Conservation (phyloP, 2,797 vertebrate species). For the Betta splendens region DNA sequence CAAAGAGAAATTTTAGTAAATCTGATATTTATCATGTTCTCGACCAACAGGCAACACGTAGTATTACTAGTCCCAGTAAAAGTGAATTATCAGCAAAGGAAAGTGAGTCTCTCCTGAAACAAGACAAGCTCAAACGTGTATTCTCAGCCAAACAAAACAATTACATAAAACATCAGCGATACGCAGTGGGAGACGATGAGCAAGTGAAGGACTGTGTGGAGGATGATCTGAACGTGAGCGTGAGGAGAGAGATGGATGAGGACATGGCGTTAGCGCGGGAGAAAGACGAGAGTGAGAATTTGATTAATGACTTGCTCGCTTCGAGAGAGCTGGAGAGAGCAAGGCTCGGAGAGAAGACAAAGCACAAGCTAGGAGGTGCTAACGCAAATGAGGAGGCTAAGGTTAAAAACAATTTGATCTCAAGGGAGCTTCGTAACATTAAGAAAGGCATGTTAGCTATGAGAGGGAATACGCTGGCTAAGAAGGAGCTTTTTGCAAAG, state of each 20-base stretch:
- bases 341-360: slow-evolving; percentile 43
- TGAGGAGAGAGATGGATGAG: slow-evolving; percentile 11
- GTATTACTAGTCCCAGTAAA: slow-evolving; percentile 30
- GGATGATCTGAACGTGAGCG: slow-evolving; percentile 38
- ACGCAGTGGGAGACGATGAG: slow-evolving; percentile 49
- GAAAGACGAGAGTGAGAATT: slow-evolving; percentile 58
- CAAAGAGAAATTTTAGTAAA: slow-evolving; percentile 62
- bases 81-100: slow-evolving; percentile 39
- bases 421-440: slow-evolving; percentile 68
- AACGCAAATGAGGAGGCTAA: slow-evolving; percentile 59
- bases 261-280: slow-evolving; percentile 27
- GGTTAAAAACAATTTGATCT: slow-evolving; percentile 72
- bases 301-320: slow-evolving; percentile 69
- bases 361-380: slow-evolving; percentile 38
- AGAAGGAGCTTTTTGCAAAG: slow-evolving; percentile 70
- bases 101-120: slow-evolving; percentile 47
- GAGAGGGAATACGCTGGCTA: slow-evolving; percentile 76
- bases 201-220: slow-evolving; percentile 38
- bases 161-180: slow-evolving; percentile 82
- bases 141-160: slow-evolving; percentile 82
- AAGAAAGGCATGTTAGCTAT: slow-evolving; percentile 75
- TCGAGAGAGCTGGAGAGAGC: slow-evolving; percentile 68
- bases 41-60: slow-evolving; percentile 41
- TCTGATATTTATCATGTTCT: slow-evolving; percentile 53
- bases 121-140: slow-evolving; percentile 61